Evolutionary conservation across 2,888 invertebrate species (phyloP).

Genomic region (Perizoma affinitatum): DNA sequence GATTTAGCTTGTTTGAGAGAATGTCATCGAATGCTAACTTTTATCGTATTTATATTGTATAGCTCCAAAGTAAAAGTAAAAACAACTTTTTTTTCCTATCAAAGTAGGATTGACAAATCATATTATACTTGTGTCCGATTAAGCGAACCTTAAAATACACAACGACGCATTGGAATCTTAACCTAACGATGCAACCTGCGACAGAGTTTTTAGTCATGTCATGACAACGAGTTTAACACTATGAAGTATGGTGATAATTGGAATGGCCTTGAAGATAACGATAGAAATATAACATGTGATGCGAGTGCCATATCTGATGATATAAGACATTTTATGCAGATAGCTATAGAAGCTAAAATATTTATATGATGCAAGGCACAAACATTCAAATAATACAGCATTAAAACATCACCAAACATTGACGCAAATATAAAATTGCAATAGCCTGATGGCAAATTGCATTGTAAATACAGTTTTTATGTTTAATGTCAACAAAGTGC

Average conservation of each 20-base stretch:
- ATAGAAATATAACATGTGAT: conserved; percentile 37
- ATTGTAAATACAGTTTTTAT: conserved; percentile 42
- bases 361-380: not conserved
- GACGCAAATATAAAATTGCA: conserved; percentile 6
- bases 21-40: too few species aligned
- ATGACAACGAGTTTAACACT: conserved; percentile 54
- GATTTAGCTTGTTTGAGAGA: too few species aligned
- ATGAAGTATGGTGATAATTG: conserved; percentile 57
- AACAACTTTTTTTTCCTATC: too few species aligned
- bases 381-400: not conserved
- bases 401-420: conserved; percentile 1
- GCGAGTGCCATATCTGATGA: conserved; percentile 27
- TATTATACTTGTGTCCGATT: too few species aligned
- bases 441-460: conserved; percentile 18
- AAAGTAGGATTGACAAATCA: too few species aligned
- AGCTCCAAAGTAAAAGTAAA: too few species aligned
- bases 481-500: conserved; percentile 45
- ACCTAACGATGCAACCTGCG: conserved; percentile 36
- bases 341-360: not conserved
- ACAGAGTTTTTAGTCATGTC: conserved; percentile 54
- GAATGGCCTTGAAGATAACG: conserved; percentile 55
- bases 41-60: too few species aligned
- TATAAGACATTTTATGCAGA: not conserved
- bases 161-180: conserved; percentile 30
- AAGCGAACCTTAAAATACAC: conserved; percentile 16